Conservation (phyloP, 1,140 invertebrate genomes). For the Gyrodactylus salaris region DNA sequence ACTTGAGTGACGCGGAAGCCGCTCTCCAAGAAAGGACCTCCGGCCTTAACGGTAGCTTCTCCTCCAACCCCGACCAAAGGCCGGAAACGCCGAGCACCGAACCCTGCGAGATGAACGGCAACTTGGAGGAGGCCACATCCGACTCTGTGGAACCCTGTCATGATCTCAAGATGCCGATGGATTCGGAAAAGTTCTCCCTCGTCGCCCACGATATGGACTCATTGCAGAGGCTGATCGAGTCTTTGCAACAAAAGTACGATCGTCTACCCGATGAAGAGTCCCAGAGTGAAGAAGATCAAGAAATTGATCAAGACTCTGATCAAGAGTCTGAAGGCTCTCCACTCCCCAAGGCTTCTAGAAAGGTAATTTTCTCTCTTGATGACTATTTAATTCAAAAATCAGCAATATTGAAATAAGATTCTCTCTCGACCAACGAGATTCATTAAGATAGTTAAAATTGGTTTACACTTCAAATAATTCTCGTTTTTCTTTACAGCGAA, state of each 20-base stretch:
- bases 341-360: background rate
- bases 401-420: too few relatives aligned
- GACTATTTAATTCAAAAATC: background rate
- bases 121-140: background rate
- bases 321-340: background rate
- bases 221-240: background rate
- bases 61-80: background rate
- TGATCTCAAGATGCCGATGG: background rate
- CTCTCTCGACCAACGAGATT: too few relatives aligned
- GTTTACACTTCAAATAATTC: too few relatives aligned
- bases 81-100: background rate
- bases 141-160: background rate
- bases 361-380: background rate
- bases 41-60: too few relatives aligned
- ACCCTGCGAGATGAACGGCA: background rate
- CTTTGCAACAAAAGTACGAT: background rate
- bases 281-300: background rate
- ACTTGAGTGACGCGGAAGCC: too few relatives aligned
- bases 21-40: too few relatives aligned
- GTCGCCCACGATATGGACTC: background rate
- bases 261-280: background rate
- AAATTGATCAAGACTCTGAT: background rate
- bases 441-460: too few relatives aligned
- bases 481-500: too few relatives aligned
- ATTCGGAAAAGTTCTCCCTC: background rate